These are phyloP conservation scores for Nothoprocta perdicaria DNA, from an alignment of 2,113 vertebrate species.

Conservation along the genomic window DNA sequence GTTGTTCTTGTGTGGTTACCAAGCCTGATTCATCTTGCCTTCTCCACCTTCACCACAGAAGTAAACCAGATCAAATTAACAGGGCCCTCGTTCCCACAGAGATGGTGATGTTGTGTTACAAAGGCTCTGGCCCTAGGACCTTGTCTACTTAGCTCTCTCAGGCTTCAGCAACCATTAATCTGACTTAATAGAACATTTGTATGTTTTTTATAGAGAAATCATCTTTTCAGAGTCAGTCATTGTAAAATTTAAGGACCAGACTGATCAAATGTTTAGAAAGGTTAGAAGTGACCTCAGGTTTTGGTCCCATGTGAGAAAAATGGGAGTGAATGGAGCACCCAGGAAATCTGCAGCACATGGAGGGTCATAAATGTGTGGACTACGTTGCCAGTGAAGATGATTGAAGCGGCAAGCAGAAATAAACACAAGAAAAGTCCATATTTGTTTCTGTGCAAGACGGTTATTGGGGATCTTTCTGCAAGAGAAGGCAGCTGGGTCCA, in stretches of 20 bases:
- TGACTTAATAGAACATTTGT: background rate
- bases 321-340: fast-evolving
- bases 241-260: background rate
- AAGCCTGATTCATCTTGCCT: background rate
- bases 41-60: background rate
- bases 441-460: background rate
- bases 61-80: background rate
- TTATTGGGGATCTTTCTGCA: background rate
- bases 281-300: background rate
- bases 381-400: background rate
- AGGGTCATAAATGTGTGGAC: background rate
- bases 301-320: background rate
- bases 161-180: background rate
- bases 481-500: background rate
- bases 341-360: background rate
- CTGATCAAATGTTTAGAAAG: background rate
- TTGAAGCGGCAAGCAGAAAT: background rate
- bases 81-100: background rate
- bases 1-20: background rate
- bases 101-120: background rate
- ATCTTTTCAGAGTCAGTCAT: background rate
- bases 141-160: too few relatives aligned
- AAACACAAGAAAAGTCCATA: background rate
- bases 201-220: background rate
- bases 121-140: background rate